These are phyloP conservation scores for Chelonia mydas DNA, from an alignment of 2,797 vertebrate species.

Conservation along the genomic window DNA sequence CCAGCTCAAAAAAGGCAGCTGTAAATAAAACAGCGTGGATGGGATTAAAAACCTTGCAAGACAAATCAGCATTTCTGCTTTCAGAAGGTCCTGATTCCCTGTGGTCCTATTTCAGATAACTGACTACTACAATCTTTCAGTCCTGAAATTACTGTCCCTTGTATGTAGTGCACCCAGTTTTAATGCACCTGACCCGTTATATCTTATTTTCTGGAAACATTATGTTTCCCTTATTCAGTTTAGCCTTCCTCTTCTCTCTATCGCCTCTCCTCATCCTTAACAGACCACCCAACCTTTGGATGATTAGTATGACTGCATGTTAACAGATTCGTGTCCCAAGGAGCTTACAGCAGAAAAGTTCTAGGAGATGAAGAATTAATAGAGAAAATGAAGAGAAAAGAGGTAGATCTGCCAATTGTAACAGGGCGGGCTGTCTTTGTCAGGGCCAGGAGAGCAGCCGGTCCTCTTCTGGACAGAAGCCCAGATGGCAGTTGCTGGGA, in stretches of 20 bases:
- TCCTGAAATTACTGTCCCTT: not conserved
- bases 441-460: not conserved
- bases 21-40: not conserved
- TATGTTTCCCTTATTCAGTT: not conserved
- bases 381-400: not conserved
- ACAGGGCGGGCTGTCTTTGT: not conserved
- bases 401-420: not conserved
- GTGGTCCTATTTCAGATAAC: not conserved
- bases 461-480: not conserved
- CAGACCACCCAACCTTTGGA: not conserved
- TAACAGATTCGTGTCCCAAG: not conserved
- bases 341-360: not conserved
- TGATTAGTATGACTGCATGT: not conserved
- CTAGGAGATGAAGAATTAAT: not conserved
- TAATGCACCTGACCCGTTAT: not conserved
- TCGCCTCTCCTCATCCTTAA: not conserved
- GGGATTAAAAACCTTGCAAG: not conserved
- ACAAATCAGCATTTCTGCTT: not conserved
- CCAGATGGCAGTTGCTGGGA: not conserved
- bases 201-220: not conserved
- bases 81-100: not conserved
- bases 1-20: not conserved
- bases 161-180: not conserved
- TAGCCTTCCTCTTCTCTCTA: not conserved
- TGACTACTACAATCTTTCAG: not conserved